These are phyloP conservation scores for Xiphophorus birchmanni DNA, from an alignment of 2,797 vertebrate species.

Conservation along the genomic window DNA sequence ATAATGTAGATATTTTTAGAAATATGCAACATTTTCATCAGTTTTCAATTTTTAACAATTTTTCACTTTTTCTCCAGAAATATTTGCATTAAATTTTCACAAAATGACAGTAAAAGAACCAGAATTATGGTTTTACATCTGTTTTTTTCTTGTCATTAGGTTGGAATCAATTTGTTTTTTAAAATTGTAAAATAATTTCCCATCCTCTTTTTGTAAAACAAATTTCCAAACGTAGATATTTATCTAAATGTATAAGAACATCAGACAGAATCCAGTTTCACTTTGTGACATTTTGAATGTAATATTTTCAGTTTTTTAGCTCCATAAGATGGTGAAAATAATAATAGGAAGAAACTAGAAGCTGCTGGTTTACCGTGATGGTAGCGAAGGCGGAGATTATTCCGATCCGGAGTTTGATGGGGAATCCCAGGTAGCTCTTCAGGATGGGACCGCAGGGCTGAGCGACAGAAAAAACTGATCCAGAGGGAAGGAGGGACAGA, in stretches of 20 bases:
- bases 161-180: too few species aligned
- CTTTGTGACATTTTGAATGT: neutral
- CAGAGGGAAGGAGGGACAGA: neutral
- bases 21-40: neutral
- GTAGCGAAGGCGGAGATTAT: conserved; percentile 72
- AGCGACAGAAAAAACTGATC: conserved; percentile 7
- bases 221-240: too few species aligned
- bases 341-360: neutral
- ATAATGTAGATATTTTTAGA: neutral
- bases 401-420: conserved; percentile 71
- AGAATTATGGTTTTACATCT: too few species aligned
- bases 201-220: too few species aligned
- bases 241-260: neutral
- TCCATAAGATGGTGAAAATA: neutral
- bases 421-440: conserved; percentile 67
- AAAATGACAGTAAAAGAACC: too few species aligned
- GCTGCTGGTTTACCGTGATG: conserved; percentile 45
- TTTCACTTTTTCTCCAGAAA: neutral
- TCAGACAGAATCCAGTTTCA: neutral
- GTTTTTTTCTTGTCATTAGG: too few species aligned
- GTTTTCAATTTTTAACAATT: neutral
- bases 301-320: neutral
- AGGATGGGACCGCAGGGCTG: conserved; percentile 71
- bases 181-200: too few species aligned
- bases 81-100: too few species aligned